phyloP scores from a whole-genome alignment of 2,113 vertebrate species.

The Candoia aspera region DNA sequence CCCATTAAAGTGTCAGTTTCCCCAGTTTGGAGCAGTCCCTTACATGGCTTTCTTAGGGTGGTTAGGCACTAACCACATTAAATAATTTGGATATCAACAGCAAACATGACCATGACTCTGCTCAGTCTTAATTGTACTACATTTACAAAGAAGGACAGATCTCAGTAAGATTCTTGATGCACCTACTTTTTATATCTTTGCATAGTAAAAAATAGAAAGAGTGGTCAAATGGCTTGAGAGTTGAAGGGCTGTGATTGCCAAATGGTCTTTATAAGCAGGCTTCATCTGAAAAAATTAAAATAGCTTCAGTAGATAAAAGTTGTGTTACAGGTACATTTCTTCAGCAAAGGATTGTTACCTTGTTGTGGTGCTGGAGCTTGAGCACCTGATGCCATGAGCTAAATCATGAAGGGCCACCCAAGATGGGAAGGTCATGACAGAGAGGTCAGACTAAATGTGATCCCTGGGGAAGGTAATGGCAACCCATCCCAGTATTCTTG shows the following conservation, averaged over 20 bases:
- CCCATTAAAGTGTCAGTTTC: background rate
- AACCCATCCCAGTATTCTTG: too few species aligned
- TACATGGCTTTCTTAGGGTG: background rate
- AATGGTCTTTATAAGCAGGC: background rate
- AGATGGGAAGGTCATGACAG: too few species aligned
- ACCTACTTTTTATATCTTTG: background rate
- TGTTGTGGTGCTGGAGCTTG: too few species aligned
- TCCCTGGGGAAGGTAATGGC: too few species aligned
- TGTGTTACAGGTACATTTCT: background rate
- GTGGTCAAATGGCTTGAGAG: background rate
- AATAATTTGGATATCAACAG: background rate
- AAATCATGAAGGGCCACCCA: too few species aligned
- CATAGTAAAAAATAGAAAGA: background rate
- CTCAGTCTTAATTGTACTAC: background rate
- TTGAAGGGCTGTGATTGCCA: background rate
- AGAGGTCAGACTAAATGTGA: too few species aligned
- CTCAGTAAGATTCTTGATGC: background rate
- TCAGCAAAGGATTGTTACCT: too few species aligned
- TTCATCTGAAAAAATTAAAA: background rate
- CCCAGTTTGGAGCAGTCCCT: background rate
- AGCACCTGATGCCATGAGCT: too few species aligned
- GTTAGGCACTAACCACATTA: background rate
- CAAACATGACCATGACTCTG: background rate
- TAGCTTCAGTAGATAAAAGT: background rate
- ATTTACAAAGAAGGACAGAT: background rate